phyloP scores from a whole-genome alignment of 2,888 invertebrate species.

The Plebejus anna region DNA sequence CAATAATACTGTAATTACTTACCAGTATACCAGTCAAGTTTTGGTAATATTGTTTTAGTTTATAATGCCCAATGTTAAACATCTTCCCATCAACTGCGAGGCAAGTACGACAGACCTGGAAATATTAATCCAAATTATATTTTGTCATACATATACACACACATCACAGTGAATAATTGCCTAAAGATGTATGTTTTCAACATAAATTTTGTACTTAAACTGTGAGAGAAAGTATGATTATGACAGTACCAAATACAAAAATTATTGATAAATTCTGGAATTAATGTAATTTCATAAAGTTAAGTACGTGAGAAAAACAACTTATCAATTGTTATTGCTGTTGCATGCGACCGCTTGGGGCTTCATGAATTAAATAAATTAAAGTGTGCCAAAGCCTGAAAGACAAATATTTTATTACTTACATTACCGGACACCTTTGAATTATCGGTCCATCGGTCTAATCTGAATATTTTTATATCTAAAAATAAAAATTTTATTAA shows the following conservation, averaged over 20 bases:
- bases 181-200: too few relatives aligned
- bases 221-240: too few relatives aligned
- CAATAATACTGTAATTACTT: neutral
- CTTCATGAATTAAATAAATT: too few relatives aligned
- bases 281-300: too few relatives aligned
- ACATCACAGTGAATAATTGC: too few relatives aligned
- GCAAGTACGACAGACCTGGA: slow-evolving; percentile 16
- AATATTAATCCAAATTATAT: neutral
- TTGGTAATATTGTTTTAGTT: slow-evolving; percentile 18
- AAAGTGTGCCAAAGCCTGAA: too few relatives aligned
- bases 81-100: slow-evolving; percentile 9
- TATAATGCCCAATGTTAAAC: slow-evolving; percentile 14
- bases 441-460: neutral
- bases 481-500: neutral
- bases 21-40: slow-evolving; percentile 6
- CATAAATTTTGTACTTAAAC: too few relatives aligned
- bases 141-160: neutral
- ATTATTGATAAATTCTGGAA: too few relatives aligned
- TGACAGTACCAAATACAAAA: too few relatives aligned
- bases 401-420: neutral
- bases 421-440: neutral
- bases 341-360: too few relatives aligned
- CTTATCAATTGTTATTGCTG: too few relatives aligned
- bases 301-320: too few relatives aligned
- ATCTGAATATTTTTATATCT: neutral